Base-by-base conservation (phyloP, 1,140 invertebrate species). In the Wasmannia auropunctata region DNA sequence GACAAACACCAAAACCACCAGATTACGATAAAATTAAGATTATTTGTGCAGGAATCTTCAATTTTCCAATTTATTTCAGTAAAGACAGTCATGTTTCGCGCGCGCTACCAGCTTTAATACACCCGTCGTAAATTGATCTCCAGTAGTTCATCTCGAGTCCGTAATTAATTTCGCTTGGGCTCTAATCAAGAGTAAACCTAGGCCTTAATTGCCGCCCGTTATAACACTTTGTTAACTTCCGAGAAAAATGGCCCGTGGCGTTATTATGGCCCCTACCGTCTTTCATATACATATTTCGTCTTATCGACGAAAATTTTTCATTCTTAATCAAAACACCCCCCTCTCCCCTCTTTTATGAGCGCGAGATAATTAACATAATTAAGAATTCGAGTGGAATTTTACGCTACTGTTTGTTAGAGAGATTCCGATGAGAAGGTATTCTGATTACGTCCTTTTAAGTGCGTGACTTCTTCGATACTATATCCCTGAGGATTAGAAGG, bases 81-180 rank as follows among this genome's bases (percentile, higher is more conserved):
- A 11, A 80, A 80, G 25, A 31, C 25, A 51, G 19, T 43, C 31
- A 5, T n/a, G 11, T 74, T 37, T 58, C 1, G 6, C 0, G n/a
- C 1, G 6, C 0, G n/a, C 34, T 54, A 11, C 34, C 11, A 14
- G 8, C 77, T 70, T 81, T 81, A 81, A 81, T 25, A 67, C 19
- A 31, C 7, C n/a, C 31, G 22, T 19, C 34, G 8, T 76, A 84
- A 60, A 84, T 84, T 49, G 28, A 84, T 62, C 25, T 25, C 8
- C 40, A 28, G 6, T 62, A 62, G 75, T 84, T 75, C 31, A 49
- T 49, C 31, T 49, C n/a, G 6, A 70, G 4, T 51, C 28, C 14
- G 28, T 62, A 62, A 84, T 76, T 60, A 84, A 76, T 76, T 76
- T 62, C 40, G 14, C n/a, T n/a, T 40, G 4, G 40, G 37, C 14